Percentiles rank a stretch among this genome's conserved stretches.
Conservation (phyloP, 2,113 vertebrate species). For the Nothocercus julius region DNA sequence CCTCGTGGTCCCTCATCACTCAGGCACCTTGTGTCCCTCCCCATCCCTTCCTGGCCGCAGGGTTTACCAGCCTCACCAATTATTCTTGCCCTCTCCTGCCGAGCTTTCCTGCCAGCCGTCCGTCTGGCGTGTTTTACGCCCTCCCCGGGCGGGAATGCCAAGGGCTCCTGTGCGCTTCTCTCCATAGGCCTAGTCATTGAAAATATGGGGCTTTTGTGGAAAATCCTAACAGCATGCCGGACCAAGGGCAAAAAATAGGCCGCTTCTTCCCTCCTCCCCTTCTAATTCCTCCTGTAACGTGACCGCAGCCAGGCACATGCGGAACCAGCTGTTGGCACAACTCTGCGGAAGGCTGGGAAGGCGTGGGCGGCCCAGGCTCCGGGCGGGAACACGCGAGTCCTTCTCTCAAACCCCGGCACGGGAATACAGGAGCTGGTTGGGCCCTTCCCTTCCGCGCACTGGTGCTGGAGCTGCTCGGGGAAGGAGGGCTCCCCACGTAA, state of each 20-base stretch:
- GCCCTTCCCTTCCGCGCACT: background rate
- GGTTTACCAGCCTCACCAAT: background rate
- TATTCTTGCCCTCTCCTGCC: background rate
- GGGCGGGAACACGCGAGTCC: background rate
- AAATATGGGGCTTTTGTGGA: background rate
- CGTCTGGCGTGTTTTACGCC: background rate
- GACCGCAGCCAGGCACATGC: background rate
- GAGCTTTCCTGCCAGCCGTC: background rate
- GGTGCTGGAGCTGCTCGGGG: background rate
- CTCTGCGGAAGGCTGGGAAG: background rate
- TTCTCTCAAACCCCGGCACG: background rate
- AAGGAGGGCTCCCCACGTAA: background rate
- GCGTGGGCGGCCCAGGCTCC: background rate
- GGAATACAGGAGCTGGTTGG: background rate
- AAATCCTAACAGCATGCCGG: background rate
- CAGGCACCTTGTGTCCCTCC: background rate
- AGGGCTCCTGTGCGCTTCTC: rapidly evolving
- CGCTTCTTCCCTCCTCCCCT: background rate
- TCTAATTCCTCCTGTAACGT: background rate
- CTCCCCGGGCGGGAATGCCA: background rate
- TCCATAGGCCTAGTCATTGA: background rate
- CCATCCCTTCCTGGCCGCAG: background rate
- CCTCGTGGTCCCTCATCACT: background rate
- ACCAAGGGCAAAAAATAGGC: rapidly evolving
- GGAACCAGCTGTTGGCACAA: background rate